A percentile compares a stretch with the other conserved stretches of the same genome.
Conservation (phyloP, 1,140 invertebrate species). For the Penaeus vannamei region DNA sequence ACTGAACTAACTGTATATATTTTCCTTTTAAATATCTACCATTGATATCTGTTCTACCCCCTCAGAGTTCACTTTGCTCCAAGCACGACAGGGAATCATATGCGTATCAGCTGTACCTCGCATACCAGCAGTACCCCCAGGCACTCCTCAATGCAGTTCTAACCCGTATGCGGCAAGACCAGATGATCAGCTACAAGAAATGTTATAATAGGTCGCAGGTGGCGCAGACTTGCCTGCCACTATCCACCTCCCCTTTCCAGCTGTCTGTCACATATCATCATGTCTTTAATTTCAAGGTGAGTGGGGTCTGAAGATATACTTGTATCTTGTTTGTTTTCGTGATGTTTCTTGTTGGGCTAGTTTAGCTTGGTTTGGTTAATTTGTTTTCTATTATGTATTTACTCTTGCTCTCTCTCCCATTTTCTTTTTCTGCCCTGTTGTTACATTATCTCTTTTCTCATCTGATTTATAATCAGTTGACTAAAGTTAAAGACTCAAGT, state of each 20-base stretch:
- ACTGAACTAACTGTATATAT: too few relatives aligned
- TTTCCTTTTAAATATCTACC: too few relatives aligned
- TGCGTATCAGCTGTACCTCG: constrained; percentile 79
- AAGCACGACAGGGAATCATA: constrained; percentile 77
- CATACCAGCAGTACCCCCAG: constrained; percentile 82
- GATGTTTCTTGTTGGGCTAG: too few relatives aligned
- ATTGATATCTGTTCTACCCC: too few relatives aligned
- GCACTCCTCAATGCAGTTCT: constrained; percentile 76
- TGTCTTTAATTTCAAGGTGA: constrained; percentile 70
- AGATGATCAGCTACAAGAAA: constrained; percentile 72
- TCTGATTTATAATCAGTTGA: too few relatives aligned
- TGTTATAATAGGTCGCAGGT: constrained; percentile 68
- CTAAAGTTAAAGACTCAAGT: too few relatives aligned
- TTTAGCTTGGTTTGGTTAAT: too few relatives aligned
- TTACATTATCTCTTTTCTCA: too few relatives aligned
- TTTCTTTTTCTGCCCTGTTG: too few relatives aligned
- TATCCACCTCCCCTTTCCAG: constrained; percentile 76
- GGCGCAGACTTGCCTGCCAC: constrained; percentile 73
- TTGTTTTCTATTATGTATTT: too few relatives aligned
- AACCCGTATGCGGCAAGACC: constrained; percentile 71
- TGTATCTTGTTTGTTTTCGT: neutral
- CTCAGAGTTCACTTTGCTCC: constrained; percentile 78
- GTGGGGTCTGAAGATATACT: neutral
- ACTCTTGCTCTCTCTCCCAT: too few relatives aligned
- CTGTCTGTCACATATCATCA: constrained; percentile 72